Conservation (phyloP, 1,140 invertebrate genomes). For the Pseudomyrmex concolor region DNA sequence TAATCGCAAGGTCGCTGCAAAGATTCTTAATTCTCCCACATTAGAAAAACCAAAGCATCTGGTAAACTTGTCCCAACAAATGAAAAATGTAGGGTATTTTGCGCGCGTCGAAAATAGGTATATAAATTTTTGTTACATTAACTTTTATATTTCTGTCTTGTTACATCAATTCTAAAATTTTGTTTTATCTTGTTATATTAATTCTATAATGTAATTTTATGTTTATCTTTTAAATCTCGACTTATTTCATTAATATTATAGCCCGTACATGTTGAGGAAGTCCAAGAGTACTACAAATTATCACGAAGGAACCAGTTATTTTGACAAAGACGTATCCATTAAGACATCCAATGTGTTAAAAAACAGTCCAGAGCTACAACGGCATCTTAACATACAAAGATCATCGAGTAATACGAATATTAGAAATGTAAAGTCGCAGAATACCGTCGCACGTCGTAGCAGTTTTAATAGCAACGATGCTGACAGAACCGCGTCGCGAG, state of each 20-base stretch:
- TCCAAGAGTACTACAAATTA: constrained; percentile 78
- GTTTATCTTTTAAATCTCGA: not conserved
- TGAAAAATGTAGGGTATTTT: constrained; percentile 78
- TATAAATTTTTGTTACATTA: not conserved
- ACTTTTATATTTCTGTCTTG: not conserved
- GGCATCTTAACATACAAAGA: constrained; percentile 74
- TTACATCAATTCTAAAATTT: too few species aligned
- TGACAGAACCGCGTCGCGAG: constrained; percentile 64
- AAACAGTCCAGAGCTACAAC: constrained; percentile 72
- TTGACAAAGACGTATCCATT: constrained; percentile 65
- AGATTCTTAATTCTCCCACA: constrained; percentile 71
- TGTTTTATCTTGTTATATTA: not conserved
- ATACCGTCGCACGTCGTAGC: constrained; percentile 68
- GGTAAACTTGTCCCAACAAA: constrained; percentile 68
- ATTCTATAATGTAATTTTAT: not conserved
- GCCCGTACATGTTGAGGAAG: constrained; percentile 79
- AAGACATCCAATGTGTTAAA: constrained; percentile 60
- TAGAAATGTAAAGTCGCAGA: constrained; percentile 73
- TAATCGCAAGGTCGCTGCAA: constrained; percentile 70
- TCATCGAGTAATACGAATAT: constrained; percentile 77
- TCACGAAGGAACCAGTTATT: constrained; percentile 66
- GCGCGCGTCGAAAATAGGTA: constrained; percentile 78
- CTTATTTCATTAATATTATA: constrained; percentile 10
- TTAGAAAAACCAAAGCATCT: constrained; percentile 74
- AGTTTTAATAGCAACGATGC: constrained; percentile 76